Base-by-base conservation (phyloP, 2,888 invertebrate species). In the Chrysodeixis includens region DNA sequence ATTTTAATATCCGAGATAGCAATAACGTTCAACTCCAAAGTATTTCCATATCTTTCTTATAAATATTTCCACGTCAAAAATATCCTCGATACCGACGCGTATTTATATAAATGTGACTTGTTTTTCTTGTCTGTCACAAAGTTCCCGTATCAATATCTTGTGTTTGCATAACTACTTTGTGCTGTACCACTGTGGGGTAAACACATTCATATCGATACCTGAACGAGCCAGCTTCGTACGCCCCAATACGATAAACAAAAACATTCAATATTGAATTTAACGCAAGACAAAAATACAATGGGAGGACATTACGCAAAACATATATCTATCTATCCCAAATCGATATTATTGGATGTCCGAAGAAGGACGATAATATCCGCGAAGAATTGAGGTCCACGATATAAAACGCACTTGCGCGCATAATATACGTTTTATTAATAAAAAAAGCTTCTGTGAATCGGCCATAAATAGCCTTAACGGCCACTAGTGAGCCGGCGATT, bases 391-490 rank as follows among this genome's bases (percentile, higher is more conserved):
- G 91, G 92, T 87, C 86, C 84, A 72, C 86, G 90, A 87, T 89
- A 94, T 94, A 95, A 94, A 95, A 94, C 94, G 90, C 95, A 95
- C 94, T 94, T 94, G 94, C 86, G 94, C 93, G 93, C 94, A 93
- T 93, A 94, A 94, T 94, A 94, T 94, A 93, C 93, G 93, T 94
- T 95, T 94, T 95, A 94, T 95, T 95, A 95, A 95, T 95, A 95
- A 95, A 95, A 90, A 94, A 93, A 93, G 90, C 89, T 90, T 89
- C 83, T 86, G 88, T 82, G 87, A 94, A 94, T 94, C 92, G 88
- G 89, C 94, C 90, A 95, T 95, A 95, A 95, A 95, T 94, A 94
- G 92, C 92, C 90, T 79, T 94, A 94, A 95, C 90, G 93, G 90
- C 92, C 90, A 91, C 89, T 92, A 92, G 90, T 89, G 91, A 92